Conservation (phyloP, 1,140 invertebrate species). For the Magallana ariakensis region DNA sequence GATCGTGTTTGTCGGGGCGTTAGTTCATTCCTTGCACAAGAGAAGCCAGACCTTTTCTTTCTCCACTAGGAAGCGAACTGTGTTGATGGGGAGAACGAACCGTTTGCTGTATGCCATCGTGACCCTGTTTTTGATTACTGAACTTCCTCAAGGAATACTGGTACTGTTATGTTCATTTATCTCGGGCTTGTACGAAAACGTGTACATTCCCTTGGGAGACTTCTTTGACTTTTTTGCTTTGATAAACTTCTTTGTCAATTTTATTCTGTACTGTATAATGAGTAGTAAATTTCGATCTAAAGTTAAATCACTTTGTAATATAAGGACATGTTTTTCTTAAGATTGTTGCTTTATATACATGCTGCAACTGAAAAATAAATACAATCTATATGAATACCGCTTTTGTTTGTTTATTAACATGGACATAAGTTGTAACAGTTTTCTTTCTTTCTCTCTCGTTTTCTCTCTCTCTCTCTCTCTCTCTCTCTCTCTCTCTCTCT, state of each 20-base stretch:
- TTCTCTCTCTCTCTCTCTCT: no score
- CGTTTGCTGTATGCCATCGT: slow-evolving; percentile 74
- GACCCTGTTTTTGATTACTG: slow-evolving; percentile 91
- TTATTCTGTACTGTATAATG: slow-evolving; percentile 96
- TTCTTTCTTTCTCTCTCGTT: no score
- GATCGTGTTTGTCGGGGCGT: slow-evolving; percentile 79
- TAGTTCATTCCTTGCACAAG: slow-evolving; percentile 79
- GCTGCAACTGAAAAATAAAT: no score
- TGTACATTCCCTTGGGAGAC: slow-evolving; percentile 86
- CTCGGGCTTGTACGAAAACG: slow-evolving; percentile 72
- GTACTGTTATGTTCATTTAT: slow-evolving; percentile 71
- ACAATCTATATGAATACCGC: no score
- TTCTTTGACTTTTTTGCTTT: slow-evolving; percentile 94
- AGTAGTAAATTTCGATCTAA: slow-evolving; percentile 91
- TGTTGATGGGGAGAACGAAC: slow-evolving; percentile 84
- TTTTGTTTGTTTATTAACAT: no score
- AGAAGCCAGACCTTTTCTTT: slow-evolving; percentile 67
- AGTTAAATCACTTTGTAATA: neutral
- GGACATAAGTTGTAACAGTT: no score
- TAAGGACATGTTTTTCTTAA: no score
- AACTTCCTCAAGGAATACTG: slow-evolving; percentile 86
- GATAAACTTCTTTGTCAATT: slow-evolving; percentile 94
- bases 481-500: no score
- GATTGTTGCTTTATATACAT: no score
- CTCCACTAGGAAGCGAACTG: slow-evolving; percentile 83